phyloP scores from a whole-genome alignment of 2,797 vertebrate genomes.

The Cryptoblepharus egeriae region DNA sequence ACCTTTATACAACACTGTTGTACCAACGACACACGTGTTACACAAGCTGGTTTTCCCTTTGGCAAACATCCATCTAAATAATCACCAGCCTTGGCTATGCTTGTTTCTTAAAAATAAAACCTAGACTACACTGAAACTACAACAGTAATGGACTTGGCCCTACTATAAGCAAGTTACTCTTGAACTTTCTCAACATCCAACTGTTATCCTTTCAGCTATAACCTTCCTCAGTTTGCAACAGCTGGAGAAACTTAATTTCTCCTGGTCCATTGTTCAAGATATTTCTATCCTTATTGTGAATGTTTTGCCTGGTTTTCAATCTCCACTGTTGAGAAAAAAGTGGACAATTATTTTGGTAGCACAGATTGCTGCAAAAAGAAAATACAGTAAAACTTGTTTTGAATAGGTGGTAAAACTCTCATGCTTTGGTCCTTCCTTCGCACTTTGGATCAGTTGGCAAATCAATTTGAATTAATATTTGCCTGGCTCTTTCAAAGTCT shows the following conservation, averaged over 20 bases:
- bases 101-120: slow-evolving; percentile 75
- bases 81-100: slow-evolving; percentile 75
- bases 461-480: slow-evolving; percentile 59
- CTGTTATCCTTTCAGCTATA: slow-evolving; percentile 57
- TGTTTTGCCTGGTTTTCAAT: slow-evolving; percentile 40
- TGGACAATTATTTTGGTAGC: slow-evolving; percentile 37
- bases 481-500: background rate
- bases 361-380: slow-evolving; percentile 65
- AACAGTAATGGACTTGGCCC: background rate
- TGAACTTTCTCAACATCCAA: slow-evolving; percentile 53
- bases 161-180: slow-evolving; percentile 67
- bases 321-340: slow-evolving; percentile 46
- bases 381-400: background rate
- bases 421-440: slow-evolving; percentile 52
- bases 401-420: slow-evolving; percentile 41
- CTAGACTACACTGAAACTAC: slow-evolving; percentile 63
- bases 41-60: slow-evolving; percentile 72
- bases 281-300: slow-evolving; percentile 51
- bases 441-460: slow-evolving; percentile 66
- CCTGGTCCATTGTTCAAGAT: slow-evolving; percentile 58
- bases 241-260: slow-evolving; percentile 55
- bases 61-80: slow-evolving; percentile 67
- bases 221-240: slow-evolving; percentile 56
- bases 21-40: slow-evolving; percentile 78
- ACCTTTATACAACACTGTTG: slow-evolving; percentile 66